These are phyloP conservation scores for Acronicta leporina DNA, from an alignment of 2,888 invertebrate genomes.

Conservation along the genomic window DNA sequence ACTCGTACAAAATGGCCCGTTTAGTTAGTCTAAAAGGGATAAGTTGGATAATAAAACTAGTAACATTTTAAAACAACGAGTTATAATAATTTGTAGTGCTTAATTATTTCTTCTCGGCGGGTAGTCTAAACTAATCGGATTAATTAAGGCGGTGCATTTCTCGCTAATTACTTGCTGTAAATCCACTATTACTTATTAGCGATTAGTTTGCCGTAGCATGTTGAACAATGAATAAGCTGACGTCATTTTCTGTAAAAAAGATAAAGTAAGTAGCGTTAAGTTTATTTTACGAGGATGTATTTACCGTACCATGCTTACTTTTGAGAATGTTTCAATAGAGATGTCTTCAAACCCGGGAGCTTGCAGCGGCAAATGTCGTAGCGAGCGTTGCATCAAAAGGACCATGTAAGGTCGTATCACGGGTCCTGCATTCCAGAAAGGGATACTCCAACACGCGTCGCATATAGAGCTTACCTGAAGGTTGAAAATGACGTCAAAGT, in stretches of 20 bases:
- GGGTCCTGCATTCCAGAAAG: constrained; percentile 75
- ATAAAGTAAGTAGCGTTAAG: background rate
- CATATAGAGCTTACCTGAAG: constrained; percentile 66
- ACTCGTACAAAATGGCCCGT: constrained; percentile 42
- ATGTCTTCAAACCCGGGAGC: constrained; percentile 73
- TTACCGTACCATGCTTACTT: constrained; percentile 60
- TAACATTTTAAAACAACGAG: constrained; percentile 1
- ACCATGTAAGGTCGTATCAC: constrained; percentile 73
- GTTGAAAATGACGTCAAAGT: constrained; percentile 3
- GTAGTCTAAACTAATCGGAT: constrained; percentile 15
- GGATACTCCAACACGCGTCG: constrained; percentile 72
- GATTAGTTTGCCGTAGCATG: constrained; percentile 71
- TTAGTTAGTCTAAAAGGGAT: constrained; percentile 31
- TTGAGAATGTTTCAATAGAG: constrained; percentile 76
- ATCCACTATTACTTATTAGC: constrained; percentile 11
- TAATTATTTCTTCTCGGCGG: background rate
- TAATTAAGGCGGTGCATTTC: constrained; percentile 14
- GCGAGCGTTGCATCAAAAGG: constrained; percentile 75
- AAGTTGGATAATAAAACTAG: constrained; percentile 29
- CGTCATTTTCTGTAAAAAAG: constrained; percentile 28
- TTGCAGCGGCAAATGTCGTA: constrained; percentile 68
- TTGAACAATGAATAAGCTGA: constrained; percentile 71
- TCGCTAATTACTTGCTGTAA: constrained; percentile 5
- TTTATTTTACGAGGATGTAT: background rate
- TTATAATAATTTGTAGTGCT: constrained; percentile 15